phyloP scores from a whole-genome alignment of 2,888 invertebrate genomes.

The Cosmia pyralina region DNA sequence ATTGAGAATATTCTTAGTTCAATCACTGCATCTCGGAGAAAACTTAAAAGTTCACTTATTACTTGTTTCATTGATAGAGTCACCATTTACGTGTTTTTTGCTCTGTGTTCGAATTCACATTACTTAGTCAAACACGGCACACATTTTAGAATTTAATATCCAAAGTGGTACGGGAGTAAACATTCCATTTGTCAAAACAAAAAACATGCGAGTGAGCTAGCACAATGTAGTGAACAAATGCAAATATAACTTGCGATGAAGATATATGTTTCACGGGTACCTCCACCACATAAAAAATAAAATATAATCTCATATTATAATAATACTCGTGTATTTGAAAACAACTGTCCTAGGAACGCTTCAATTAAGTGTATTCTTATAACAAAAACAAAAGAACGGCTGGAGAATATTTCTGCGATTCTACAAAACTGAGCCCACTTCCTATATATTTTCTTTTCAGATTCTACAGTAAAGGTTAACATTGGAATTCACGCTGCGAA shows the following conservation, averaged over 20 bases:
- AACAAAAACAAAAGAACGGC: not conserved
- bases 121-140: constrained; percentile 5
- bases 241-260: not conserved
- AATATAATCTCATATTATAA: not conserved
- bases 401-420: not conserved
- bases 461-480: not conserved
- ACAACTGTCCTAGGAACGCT: no score
- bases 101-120: constrained; percentile 15
- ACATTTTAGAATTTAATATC: constrained; percentile 33
- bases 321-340: not conserved
- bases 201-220: constrained; percentile 1
- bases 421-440: not conserved
- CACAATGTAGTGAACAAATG: not conserved
- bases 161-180: constrained; percentile 22
- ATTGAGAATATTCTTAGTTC: constrained; percentile 4
- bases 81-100: not conserved
- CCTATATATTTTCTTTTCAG: not conserved
- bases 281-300: not conserved
- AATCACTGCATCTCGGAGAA: constrained; percentile 11
- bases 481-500: not conserved
- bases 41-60: not conserved
- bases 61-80: not conserved
- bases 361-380: not conserved
- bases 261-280: not conserved
- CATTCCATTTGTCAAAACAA: constrained; percentile 8